Evolutionary conservation across 2,113 vertebrate species (phyloP).

Genomic region (Alaudala cheleensis): DNA sequence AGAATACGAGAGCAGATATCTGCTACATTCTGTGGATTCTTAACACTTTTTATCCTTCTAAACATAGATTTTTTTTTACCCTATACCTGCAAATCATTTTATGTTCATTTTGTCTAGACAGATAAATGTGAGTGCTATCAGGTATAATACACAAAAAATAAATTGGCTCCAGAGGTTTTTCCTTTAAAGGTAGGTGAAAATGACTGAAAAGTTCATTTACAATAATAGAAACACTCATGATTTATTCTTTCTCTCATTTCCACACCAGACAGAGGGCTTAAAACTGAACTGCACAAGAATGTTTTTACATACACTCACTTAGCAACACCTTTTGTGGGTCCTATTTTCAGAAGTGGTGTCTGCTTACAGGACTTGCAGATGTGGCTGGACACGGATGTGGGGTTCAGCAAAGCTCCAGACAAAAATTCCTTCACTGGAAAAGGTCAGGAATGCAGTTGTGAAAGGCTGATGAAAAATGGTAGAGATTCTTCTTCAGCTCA

Average conservation of each 20-base stretch:
- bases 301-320: not conserved
- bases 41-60: not conserved
- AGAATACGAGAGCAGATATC: not conserved
- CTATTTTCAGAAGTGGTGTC: conserved; percentile 15
- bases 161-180: not conserved
- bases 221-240: not conserved
- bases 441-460: not conserved
- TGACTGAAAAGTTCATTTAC: not conserved
- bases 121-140: not conserved
- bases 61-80: not conserved
- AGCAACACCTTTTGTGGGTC: conserved; percentile 48
- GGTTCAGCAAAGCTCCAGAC: not conserved
- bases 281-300: not conserved
- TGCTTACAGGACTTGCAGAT: conserved; percentile 21
- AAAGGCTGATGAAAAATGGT: not conserved
- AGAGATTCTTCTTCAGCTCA: not conserved
- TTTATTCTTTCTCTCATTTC: not conserved
- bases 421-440: not conserved
- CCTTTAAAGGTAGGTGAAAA: not conserved
- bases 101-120: not conserved
- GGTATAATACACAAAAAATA: not conserved
- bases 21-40: not conserved
- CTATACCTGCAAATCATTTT: not conserved
- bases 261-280: not conserved
- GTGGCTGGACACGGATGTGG: not conserved